These are phyloP conservation scores for Sebastes diploproa DNA, from an alignment of 2,797 vertebrate species.

Conservation along the genomic window DNA sequence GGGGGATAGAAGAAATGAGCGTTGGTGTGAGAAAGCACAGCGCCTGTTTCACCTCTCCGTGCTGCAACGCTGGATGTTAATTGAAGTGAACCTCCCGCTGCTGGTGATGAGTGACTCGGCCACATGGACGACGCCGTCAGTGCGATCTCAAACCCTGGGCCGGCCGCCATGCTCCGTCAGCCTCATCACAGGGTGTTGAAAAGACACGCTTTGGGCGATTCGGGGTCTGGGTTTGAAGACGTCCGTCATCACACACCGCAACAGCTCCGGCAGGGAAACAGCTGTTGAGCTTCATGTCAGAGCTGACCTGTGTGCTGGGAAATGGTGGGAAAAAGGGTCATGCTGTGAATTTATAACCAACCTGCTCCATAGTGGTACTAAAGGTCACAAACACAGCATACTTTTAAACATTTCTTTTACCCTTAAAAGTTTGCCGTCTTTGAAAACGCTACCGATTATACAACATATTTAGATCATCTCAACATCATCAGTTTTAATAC, in stretches of 20 bases:
- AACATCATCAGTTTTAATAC: background rate
- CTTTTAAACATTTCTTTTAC: background rate
- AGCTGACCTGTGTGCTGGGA: background rate
- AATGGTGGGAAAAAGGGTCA: background rate
- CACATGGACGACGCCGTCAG: background rate
- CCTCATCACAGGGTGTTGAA: background rate
- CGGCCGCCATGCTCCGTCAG: background rate
- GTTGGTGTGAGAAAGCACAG: background rate
- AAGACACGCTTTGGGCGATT: background rate
- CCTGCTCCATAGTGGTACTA: background rate
- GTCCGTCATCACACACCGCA: background rate
- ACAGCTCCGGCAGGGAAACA: background rate
- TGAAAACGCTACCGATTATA: background rate
- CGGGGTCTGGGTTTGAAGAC: background rate
- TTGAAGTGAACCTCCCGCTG: slow-evolving; percentile 27
- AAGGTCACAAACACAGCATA: background rate
- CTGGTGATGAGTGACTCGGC: background rate
- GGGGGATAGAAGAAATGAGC: background rate
- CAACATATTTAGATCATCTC: background rate
- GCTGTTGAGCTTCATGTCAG: background rate
- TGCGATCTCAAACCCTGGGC: background rate
- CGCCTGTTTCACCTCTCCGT: background rate
- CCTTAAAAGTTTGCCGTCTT: background rate
- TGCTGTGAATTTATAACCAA: background rate
- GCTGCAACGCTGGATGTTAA: slow-evolving; percentile 18